A percentile compares a stretch with the other conserved stretches of the same genome.
Evolutionary conservation across 2,888 invertebrate species (phyloP).

Genomic region (Imbricaverruca yamaguchii): DNA sequence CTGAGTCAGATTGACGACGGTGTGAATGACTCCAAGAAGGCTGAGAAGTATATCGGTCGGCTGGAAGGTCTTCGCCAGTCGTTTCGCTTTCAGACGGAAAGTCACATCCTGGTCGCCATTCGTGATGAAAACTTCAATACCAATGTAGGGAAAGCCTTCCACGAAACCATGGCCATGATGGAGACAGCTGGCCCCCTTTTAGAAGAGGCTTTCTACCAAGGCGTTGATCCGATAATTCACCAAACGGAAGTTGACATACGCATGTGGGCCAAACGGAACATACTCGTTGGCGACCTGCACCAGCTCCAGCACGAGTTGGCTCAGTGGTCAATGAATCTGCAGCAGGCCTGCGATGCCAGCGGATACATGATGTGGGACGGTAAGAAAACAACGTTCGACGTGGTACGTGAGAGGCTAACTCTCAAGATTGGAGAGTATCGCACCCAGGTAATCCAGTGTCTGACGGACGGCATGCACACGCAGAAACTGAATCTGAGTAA

Average conservation of each 20-base stretch:
- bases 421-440: not conserved
- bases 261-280: slow-evolving; percentile 10
- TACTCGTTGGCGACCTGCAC: not conserved
- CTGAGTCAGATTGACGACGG: not conserved
- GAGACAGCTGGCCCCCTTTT: not conserved
- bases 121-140: not conserved
- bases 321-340: not conserved
- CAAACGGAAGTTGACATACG: not conserved
- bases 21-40: not conserved
- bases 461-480: not conserved
- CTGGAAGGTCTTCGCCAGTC: not conserved
- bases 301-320: not conserved
- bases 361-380: not conserved
- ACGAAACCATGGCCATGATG: not conserved
- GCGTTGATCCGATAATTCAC: not conserved
- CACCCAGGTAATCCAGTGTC: not conserved
- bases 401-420: not conserved
- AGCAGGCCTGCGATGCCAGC: not conserved
- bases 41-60: not conserved
- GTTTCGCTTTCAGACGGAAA: not conserved
- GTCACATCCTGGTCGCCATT: not conserved
- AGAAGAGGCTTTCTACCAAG: not conserved
- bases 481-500: not conserved
- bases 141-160: not conserved
- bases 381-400: not conserved